These are phyloP conservation scores for Spheniscus humboldti DNA, from an alignment of 2,797 vertebrate genomes.

Conservation along the genomic window DNA sequence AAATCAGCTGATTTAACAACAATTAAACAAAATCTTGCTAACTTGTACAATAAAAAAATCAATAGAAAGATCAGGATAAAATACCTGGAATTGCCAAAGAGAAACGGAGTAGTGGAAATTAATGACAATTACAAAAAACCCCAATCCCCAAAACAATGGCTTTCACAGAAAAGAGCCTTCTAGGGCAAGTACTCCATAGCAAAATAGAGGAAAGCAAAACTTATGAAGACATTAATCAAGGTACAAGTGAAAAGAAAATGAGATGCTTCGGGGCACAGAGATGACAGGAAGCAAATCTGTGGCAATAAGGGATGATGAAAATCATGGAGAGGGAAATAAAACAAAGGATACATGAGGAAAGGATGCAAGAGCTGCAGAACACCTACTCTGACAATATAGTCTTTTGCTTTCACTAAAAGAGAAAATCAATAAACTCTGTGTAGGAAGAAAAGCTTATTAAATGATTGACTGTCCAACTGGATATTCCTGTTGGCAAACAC, in stretches of 20 bases:
- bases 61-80: background rate
- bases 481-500: background rate
- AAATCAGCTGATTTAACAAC: background rate
- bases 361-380: background rate
- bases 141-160: background rate
- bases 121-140: background rate
- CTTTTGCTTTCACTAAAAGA: slow-evolving; percentile 25
- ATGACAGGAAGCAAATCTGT: slow-evolving; percentile 37
- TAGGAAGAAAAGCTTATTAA: slow-evolving; percentile 44
- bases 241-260: slow-evolving; percentile 56
- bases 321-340: slow-evolving; percentile 32
- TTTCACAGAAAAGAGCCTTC: background rate
- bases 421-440: slow-evolving; percentile 48
- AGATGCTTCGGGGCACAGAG: slow-evolving; percentile 47
- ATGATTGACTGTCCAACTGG: background rate
- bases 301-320: slow-evolving; percentile 33
- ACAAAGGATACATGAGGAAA: background rate
- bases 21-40: background rate
- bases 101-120: background rate
- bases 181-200: background rate
- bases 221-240: slow-evolving; percentile 61
- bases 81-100: background rate
- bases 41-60: background rate
- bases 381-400: slow-evolving; percentile 30
- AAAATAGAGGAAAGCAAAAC: background rate